Base-by-base conservation (phyloP, 2,888 invertebrate species). In the Acrocyrtus sp. region DNA sequence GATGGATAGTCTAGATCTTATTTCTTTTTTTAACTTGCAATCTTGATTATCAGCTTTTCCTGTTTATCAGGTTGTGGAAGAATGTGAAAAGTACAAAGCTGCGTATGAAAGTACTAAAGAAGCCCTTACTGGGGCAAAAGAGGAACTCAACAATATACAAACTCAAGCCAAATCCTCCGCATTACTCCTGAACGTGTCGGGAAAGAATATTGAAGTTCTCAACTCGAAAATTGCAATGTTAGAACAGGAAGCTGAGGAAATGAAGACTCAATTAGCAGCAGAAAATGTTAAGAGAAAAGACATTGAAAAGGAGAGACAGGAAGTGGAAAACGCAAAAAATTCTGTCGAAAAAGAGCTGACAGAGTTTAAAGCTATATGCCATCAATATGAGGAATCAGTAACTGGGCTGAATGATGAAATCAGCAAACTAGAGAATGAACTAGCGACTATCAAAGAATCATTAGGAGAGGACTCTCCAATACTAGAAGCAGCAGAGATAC, bases 381-480 rank as follows among this genome's bases (percentile, higher is more conserved):
- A 77, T 50, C 73, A 80, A 53, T 81, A 80, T 60, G 81, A 81
- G 63, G 72, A 65, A 8, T 76, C 78, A 2, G 79, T 78, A 0
- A 74, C 65, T 45, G 51, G 24, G 2, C 54, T 81, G 5, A 79
- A 66, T 61, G 72, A 77, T 24, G 80, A 81, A 57, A 76, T 81
- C 5, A 77, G 75, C 26, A 53, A 69, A 22, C 75, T 80, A 34
- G 81, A 81, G 54, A 80, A 77, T 68, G 80, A 81, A 57, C 53
- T 81, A 15, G 34, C 66, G 15, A 72, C 76, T 15, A 29, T 81
- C 15, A 78, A 79, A 57, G 80, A 81, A 48, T 72, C 70, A 1
- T 53, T 81, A 4, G 81, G 80, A 15, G 81, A 81, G 26, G 81
- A 81, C 58, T 81, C 81, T 15, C 81, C 81, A 2, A 43, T 81